phyloP scores from a whole-genome alignment of 2,888 invertebrate species.

The Corythucha ciliata region DNA sequence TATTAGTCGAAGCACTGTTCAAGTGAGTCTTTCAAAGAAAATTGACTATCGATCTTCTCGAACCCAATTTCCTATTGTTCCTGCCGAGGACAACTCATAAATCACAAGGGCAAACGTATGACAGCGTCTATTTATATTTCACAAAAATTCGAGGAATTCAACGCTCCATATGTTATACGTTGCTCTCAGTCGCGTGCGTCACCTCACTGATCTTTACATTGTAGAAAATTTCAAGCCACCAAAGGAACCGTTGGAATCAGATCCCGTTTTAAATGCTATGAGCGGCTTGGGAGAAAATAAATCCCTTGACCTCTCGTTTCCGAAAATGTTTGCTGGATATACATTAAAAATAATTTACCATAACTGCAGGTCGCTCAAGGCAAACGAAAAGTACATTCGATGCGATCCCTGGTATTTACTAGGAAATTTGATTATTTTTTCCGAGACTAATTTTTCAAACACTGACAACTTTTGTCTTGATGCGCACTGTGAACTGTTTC shows the following conservation, averaged over 20 bases:
- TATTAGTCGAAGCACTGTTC: constrained; percentile 2
- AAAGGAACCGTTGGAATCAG: neutral
- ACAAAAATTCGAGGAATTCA: constrained; percentile 5
- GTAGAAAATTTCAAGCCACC: constrained; percentile 1
- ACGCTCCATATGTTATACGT: constrained; percentile 13
- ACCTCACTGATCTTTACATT: neutral
- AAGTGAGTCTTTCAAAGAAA: constrained; percentile 12
- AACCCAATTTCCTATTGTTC: constrained; percentile 30
- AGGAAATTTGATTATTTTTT: constrained; percentile 10
- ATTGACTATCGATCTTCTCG: constrained; percentile 23
- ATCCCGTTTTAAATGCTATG: neutral
- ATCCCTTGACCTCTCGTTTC: neutral
- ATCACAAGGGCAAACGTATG: constrained; percentile 28
- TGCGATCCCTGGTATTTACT: constrained; percentile 15
- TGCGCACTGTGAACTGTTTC: neutral
- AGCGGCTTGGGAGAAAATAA: neutral
- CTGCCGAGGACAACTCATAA: constrained; percentile 33
- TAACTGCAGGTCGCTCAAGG: constrained; percentile 6
- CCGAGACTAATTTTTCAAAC: constrained; percentile 11
- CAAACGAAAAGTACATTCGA: constrained; percentile 11
- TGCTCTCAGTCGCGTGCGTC: constrained; percentile 12
- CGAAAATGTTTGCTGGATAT: constrained; percentile 6
- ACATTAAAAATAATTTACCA: constrained; percentile 16
- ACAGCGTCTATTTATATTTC: constrained; percentile 7
- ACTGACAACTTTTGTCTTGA: neutral